Base-by-base conservation (phyloP, 2,888 invertebrate genomes). In the Reticulitermes lucifugus region DNA sequence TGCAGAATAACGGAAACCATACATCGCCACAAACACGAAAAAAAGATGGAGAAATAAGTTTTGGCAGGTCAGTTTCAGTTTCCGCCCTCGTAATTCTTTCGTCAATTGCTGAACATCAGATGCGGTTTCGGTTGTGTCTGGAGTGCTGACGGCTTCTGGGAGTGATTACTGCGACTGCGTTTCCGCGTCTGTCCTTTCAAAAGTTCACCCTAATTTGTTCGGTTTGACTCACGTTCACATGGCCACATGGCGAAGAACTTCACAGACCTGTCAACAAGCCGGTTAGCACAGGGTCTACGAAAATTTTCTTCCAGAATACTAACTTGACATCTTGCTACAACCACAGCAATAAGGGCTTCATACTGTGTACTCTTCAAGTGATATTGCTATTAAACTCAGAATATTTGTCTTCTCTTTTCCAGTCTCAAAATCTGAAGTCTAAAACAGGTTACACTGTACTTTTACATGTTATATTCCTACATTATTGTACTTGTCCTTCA, bases 71-170 rank as follows among this genome's bases (percentile, higher is more conserved):
- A 70, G 43, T 81, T 35, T 81, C 14, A 10, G 81, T 81, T 81
- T 65, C 43, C 25, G 41, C 41, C 22, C 41, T 46, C 60, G 41
- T 81, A 81, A 81, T 81, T 81, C 81, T 81, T 43, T 81, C 81
- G 81, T 43, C 81, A 70, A 70, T 81, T 81, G 60, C 65, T 9
- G 59, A 59, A 79, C 46, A 79, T 35, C 73, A 41, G 41, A 73
- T 41, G 73, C 73, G 18, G 60, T 65, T 65, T 65, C 65, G n/a
- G 4, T 65, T n/a, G 65, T 65, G 25, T 65, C 65, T 29, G 25
- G 18, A 46, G 77, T 77, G 41, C 46, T 83, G 75, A 84, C 22
- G 46, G 77, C 79, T 79, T 79, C 55, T 84, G 84, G 77, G 73
- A 59, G 59, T 55, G 84, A 84, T 84, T 84, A 84, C 43, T 55